Evolutionary conservation across 2,888 invertebrate genomes (phyloP).

Genomic region (Aproaerema taeniolella): DNA sequence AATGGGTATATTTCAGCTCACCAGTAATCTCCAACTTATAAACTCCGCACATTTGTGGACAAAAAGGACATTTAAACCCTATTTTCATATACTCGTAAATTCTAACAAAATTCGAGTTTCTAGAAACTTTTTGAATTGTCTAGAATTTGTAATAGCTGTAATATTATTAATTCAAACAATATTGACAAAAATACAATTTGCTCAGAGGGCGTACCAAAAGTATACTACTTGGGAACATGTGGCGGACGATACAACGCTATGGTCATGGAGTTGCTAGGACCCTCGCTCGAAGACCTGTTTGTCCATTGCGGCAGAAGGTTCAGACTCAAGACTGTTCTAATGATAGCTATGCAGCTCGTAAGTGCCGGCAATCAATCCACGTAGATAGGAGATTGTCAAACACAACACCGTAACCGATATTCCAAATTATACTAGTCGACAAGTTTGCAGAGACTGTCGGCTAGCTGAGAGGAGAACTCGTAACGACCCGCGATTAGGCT

Average conservation of each 20-base stretch:
- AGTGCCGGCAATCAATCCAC: constrained; percentile 53
- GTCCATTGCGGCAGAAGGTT: constrained; percentile 99
- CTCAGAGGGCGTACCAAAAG: constrained; percentile 98
- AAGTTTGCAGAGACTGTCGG: constrained; percentile 8
- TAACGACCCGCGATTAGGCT: too few relatives aligned
- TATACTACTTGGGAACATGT: constrained; percentile 99
- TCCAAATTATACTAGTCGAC: constrained; percentile 25
- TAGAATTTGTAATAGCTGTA: constrained; percentile 33
- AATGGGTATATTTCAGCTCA: background rate
- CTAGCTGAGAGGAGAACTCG: too few relatives aligned
- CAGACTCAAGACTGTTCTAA: constrained; percentile 97
- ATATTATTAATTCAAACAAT: too few relatives aligned
- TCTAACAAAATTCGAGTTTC: background rate
- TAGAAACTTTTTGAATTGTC: background rate
- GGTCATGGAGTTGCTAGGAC: constrained; percentile 99
- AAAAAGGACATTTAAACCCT: background rate
- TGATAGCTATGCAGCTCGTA: constrained; percentile 98
- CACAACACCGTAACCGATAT: constrained; percentile 68
- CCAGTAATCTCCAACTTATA: background rate
- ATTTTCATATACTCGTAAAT: background rate
- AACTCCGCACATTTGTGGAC: background rate
- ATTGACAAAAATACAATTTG: constrained; percentile 21
- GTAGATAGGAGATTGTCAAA: constrained; percentile 38
- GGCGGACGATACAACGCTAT: constrained; percentile 99
- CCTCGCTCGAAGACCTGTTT: constrained; percentile 99